phyloP scores from a whole-genome alignment of 1,140 invertebrate genomes.

The Rhysida immarginata region DNA sequence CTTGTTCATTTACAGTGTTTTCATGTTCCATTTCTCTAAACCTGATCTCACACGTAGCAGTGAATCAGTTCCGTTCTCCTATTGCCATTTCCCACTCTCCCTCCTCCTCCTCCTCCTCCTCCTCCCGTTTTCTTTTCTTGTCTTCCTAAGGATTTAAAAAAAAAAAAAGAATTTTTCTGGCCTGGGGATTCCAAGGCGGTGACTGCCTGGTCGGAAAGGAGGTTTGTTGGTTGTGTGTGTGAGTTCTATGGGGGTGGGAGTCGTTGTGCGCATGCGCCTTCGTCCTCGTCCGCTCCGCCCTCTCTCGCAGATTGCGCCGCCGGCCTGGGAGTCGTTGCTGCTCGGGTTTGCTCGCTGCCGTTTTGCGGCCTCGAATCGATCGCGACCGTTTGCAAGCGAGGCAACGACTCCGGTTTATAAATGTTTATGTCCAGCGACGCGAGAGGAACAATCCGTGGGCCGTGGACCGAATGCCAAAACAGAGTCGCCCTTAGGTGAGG shows the following conservation, averaged over 20 bases:
- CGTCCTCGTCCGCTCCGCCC: not conserved
- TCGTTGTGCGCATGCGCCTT: not conserved
- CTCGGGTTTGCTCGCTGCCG: too few relatives aligned
- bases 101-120: not conserved
- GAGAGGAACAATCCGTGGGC: not conserved
- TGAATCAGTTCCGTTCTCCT: too few relatives aligned
- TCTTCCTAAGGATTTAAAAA: not conserved
- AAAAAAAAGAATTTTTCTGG: not conserved
- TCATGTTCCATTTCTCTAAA: too few relatives aligned
- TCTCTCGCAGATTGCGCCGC: not conserved
- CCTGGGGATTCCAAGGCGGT: not conserved
- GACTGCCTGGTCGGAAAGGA: not conserved
- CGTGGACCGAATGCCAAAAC: not conserved
- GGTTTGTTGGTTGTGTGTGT: not conserved
- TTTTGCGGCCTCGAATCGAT: too few relatives aligned
- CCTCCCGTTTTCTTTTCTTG: not conserved
- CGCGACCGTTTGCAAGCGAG: constrained; percentile 3
- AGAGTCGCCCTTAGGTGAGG: not conserved
- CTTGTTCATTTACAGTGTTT: too few relatives aligned
- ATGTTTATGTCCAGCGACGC: constrained; percentile 3
- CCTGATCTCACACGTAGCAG: too few relatives aligned
- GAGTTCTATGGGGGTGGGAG: not conserved
- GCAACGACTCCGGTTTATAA: constrained; percentile 5
- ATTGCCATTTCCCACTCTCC: not conserved
- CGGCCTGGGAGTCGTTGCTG: too few relatives aligned